Conservation (phyloP, 2,113 vertebrate genomes). For the Pterocles gutturalis region DNA sequence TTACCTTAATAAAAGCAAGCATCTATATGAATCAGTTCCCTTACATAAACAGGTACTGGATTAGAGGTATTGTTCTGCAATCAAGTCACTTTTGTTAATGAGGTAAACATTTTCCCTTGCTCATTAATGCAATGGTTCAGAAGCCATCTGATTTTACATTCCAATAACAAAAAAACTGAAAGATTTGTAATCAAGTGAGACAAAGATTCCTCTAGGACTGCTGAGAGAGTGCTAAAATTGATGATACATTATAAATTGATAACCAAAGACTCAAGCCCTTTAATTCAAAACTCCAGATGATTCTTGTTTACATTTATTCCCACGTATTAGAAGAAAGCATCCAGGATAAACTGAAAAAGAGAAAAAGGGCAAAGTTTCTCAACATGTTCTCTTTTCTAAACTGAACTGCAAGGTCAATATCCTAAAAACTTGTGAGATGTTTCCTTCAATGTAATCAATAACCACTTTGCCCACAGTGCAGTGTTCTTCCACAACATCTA, state of each 20-base stretch:
- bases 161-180: not conserved
- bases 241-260: not conserved
- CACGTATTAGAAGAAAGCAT: not conserved
- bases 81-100: not conserved
- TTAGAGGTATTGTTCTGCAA: slow-evolving; percentile 3
- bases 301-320: not conserved
- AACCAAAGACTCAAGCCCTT: not conserved
- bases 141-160: not conserved
- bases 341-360: not conserved
- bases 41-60: not conserved
- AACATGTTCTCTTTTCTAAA: slow-evolving; percentile 24
- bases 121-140: not conserved
- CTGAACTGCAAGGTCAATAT: slow-evolving; percentile 40
- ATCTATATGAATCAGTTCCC: not conserved
- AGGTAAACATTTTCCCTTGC: not conserved
- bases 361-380: slow-evolving; percentile 25
- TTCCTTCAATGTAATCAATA: not conserved
- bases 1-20: not conserved
- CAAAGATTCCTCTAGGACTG: not conserved
- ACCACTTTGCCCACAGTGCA: not conserved
- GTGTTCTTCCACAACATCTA: not conserved
- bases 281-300: not conserved
- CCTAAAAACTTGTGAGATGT: not conserved
- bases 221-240: not conserved
- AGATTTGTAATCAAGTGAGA: not conserved